A percentile compares a stretch with the other conserved stretches of the same genome.
Conservation (phyloP, 2,888 invertebrate genomes). For the Harpalus rufipes region DNA sequence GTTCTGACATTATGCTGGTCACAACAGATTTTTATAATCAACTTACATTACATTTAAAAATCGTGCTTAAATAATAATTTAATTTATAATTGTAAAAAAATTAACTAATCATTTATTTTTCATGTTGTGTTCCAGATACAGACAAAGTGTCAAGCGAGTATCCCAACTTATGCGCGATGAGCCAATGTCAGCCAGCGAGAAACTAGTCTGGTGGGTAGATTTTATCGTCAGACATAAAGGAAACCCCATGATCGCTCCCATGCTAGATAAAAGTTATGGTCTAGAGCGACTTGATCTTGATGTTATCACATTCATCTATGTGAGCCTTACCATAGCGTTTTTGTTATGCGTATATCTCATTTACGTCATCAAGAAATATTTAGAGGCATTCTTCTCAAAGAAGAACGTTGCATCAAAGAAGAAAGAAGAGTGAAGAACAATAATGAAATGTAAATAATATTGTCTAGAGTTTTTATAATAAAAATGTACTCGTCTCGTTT, state of each 20-base stretch:
- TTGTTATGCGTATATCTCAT: constrained; percentile 1
- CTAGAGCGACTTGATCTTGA: constrained; percentile 40
- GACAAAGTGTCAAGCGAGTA: constrained; percentile 36
- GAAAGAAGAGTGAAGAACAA: constrained; percentile 28
- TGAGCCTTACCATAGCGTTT: background rate
- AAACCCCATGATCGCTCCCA: constrained; percentile 17
- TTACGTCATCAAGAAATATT: constrained; percentile 10
- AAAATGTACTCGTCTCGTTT: background rate
- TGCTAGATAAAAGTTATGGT: constrained; percentile 30
- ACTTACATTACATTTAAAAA: no score
- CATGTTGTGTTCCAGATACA: constrained; percentile 17
- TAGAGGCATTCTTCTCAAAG: background rate
- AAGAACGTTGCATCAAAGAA: constrained; percentile 3
- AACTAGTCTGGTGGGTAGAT: constrained; percentile 54
- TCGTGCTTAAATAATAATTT: no score
- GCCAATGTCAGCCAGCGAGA: constrained; percentile 12
- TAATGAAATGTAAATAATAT: background rate
- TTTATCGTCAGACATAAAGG: constrained; percentile 55
- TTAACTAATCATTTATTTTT: no score
- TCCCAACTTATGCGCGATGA: constrained; percentile 29
- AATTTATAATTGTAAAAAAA: no score
- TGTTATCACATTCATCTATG: constrained; percentile 38
- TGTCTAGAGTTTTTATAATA: constrained; percentile 1
- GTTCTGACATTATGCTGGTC: no score
- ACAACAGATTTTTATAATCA: no score